phyloP scores from a whole-genome alignment of 2,113 vertebrate genomes.

The Megatriorchis doriae region DNA sequence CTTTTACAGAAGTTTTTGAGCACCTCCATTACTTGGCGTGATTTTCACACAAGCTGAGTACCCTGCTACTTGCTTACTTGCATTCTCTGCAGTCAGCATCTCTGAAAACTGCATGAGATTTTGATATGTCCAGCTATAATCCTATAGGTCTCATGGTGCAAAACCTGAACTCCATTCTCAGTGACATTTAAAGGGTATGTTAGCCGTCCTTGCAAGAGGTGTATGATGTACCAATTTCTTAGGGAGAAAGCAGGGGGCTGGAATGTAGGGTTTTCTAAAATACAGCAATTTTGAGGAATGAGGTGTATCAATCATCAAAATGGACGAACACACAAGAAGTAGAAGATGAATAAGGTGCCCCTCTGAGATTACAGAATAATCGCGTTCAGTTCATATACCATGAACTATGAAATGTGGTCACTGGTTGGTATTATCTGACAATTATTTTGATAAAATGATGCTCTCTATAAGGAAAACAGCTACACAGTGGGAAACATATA shows the following conservation, averaged over 20 bases:
- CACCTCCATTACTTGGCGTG: not conserved
- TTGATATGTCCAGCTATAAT: not conserved
- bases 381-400: not conserved
- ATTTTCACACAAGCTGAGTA: not conserved
- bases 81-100: not conserved
- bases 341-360: not conserved
- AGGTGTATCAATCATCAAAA: not conserved
- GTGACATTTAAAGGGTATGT: not conserved
- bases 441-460: conserved; percentile 27
- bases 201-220: not conserved
- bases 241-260: not conserved
- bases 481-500: not conserved
- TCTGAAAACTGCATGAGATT: not conserved
- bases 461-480: not conserved
- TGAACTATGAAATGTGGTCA: conserved; percentile 3
- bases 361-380: not conserved
- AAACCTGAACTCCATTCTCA: not conserved
- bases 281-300: not conserved
- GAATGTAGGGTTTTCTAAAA: not conserved
- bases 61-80: not conserved
- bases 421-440: not conserved
- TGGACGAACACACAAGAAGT: not conserved
- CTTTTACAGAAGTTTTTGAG: not conserved
- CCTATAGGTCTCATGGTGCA: not conserved
- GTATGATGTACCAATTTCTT: not conserved